A percentile compares a stretch with the other conserved stretches of the same genome.
These are phyloP conservation scores for Elgonia sp. DNA, from an alignment of 2,888 invertebrate species.

Conservation along the genomic window DNA sequence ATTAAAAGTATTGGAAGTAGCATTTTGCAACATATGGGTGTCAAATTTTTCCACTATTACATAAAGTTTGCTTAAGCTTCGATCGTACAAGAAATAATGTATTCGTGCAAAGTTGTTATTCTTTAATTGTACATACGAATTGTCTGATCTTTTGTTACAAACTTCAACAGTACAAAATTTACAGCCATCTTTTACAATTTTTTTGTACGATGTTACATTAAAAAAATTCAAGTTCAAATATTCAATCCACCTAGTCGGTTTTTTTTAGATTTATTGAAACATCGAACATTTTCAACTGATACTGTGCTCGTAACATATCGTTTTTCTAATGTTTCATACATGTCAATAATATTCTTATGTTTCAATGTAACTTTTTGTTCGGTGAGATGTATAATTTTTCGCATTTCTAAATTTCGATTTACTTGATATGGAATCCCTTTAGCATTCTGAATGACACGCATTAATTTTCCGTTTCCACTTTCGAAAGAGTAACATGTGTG, in stretches of 20 bases:
- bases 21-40: neutral
- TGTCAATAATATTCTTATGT: slow-evolving; percentile 11
- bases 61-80: neutral
- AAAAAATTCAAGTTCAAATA: neutral
- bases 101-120: slow-evolving; percentile 24
- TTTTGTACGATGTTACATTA: slow-evolving; percentile 7
- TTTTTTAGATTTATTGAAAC: slow-evolving; percentile 26
- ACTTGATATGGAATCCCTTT: slow-evolving; percentile 45
- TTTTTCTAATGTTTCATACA: slow-evolving; percentile 25
- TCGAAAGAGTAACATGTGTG: slow-evolving; percentile 37
- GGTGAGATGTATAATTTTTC: neutral
- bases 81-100: slow-evolving; percentile 6
- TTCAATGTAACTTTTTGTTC: neutral
- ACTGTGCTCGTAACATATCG: neutral
- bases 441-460: slow-evolving; percentile 39
- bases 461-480: slow-evolving; percentile 38
- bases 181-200: slow-evolving; percentile 21
- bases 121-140: slow-evolving; percentile 21
- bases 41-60: neutral
- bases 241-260: slow-evolving; percentile 4
- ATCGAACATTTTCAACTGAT: slow-evolving; percentile 1
- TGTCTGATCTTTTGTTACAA: slow-evolving; percentile 28
- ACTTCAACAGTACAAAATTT: slow-evolving; percentile 15
- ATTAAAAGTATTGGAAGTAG: slow-evolving; percentile 8
- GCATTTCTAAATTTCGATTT: slow-evolving; percentile 30